Conservation (phyloP, 1,140 invertebrate genomes). For the Achatina immaculata region DNA sequence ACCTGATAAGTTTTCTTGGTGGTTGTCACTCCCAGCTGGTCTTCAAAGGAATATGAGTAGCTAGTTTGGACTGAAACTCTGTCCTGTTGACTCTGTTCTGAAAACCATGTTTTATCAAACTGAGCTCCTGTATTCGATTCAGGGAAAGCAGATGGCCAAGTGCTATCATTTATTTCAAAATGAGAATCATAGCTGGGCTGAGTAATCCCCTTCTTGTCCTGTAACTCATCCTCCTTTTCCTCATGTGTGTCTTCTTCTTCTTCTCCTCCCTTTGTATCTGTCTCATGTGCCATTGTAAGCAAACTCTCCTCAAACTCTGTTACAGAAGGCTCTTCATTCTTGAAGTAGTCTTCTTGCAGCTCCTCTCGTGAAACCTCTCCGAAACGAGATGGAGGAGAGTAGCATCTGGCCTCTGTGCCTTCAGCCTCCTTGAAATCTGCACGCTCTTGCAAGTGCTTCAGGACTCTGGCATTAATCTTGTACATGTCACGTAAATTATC, state of each 20-base stretch:
- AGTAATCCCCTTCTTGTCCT: too few species aligned
- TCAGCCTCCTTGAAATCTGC: neutral
- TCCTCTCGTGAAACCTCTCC: conserved; percentile 2
- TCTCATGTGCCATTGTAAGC: neutral
- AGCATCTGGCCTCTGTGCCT: neutral
- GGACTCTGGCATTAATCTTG: neutral
- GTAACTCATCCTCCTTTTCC: too few species aligned
- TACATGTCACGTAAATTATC: neutral
- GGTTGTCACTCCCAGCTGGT: neutral
- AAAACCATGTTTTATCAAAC: neutral
- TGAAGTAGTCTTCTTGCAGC: neutral
- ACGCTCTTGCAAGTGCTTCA: neutral
- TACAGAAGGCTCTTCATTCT: neutral
- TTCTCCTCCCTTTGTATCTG: too few species aligned
- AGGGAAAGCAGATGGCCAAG: neutral
- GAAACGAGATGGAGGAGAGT: conserved; percentile 29
- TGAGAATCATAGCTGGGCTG: too few species aligned
- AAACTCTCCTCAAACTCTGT: neutral
- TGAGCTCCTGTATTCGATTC: neutral
- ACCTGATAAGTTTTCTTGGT: neutral
- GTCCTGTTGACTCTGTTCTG: neutral
- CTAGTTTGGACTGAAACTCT: neutral
- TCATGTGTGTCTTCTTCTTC: too few species aligned
- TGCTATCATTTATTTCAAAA: neutral
- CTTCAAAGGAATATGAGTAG: neutral